Evolutionary conservation across 2,113 vertebrate species (phyloP), one percentile per base, ranked within the genome.

Genomic region (Riparia riparia): DNA sequence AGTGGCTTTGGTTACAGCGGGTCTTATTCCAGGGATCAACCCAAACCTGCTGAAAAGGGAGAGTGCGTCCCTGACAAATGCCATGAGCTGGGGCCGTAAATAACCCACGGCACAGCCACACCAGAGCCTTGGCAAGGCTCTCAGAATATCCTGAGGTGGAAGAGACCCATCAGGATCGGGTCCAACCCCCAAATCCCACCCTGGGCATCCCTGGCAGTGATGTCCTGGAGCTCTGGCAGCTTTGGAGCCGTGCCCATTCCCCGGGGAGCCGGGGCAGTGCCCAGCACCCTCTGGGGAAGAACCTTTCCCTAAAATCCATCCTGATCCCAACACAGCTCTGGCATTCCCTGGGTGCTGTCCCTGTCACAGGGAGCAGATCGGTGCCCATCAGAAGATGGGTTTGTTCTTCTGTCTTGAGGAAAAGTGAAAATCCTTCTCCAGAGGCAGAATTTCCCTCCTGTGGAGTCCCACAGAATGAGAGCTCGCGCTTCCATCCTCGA

Each of bases 171-270:
- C 24, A 24, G 51, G 42, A 57, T 34, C 0, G 12, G 26, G 18
- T n/a, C 29, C 70, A 41, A 2, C 24, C 4, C 42, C 60, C 34
- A 50, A 42, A 31, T 25, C 82, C 58, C 71, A 57, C 31, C 71
- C 61, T 50, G 70, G 17, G 34, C 53, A 49, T 5, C n/a, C 50
- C 60, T 49, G 60, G 58, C 2, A 19, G 58, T 0, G 2, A 1
- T 47, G 17, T 3, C 41, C 57, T 32, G 57, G 49, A 64, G 58
- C 58, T 72, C 56, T 17, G n/a, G n/a, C 21, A 64, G 68, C 17
- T 26, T 37, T 1, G 2, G 65, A 19, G 1, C 0, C 0, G 19
- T 24, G 5, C 2, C 57, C 58, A 21, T 44, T 45, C 49, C 41
- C 69, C 24, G 32, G 32, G 68, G 21, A 45, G 32, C 26, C 68